Base-by-base conservation (phyloP, 2,797 vertebrate genomes). In the Phoeniculus purpureus region DNA sequence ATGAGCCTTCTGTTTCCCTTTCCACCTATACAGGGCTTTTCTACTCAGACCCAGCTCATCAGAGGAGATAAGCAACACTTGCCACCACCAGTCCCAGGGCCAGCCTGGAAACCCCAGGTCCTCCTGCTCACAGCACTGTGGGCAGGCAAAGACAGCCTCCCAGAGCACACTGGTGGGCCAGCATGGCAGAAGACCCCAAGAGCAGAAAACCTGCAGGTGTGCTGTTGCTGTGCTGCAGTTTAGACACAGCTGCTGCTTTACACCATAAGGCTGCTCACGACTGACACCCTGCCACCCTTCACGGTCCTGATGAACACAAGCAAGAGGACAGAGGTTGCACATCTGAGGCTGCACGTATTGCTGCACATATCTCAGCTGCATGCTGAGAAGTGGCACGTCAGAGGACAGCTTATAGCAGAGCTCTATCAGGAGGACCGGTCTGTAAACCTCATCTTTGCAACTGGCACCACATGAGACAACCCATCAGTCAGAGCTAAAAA, bases 1-100 rank as follows among this genome's bases (percentile, higher is more conserved):
- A 93, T 0, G 5, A 66, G 66, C 88, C 62, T 89, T 92, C 94
- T 95, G 91, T 87, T 93, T 94, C 92, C 93, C 65, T 7, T 94
- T 94, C 93, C 86, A 95, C 40, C 68, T 10, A 29, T 47, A 67
- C 0, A 31, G 45, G 19, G 29, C 40, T 79, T 45, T 55, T 40
- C 81, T 83, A 4, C 71, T 58, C 17, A 59, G 64, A 60, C 9
- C 61, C 67, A 83, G 62, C 1, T 66, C 81, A 87, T 65, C 0
- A 58, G 50, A 76, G n/a, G 23, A 56, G n/a, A 40, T 0, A 9
- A 91, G 56, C 3, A 3, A 54, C 1, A 1, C 26, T n/a, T 79
- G 80, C 67, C 21, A 25, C 5, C 11, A 3, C 19, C 70, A 67
- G 45, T 32, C 27, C 31, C 76, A 21, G 8, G 21, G 22, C 3